Evolutionary conservation across 92 coral and sea anemone species (phyloP), one percentile per base, ranked within the genome.

Genomic region (Galaxea fascicularis): DNA sequence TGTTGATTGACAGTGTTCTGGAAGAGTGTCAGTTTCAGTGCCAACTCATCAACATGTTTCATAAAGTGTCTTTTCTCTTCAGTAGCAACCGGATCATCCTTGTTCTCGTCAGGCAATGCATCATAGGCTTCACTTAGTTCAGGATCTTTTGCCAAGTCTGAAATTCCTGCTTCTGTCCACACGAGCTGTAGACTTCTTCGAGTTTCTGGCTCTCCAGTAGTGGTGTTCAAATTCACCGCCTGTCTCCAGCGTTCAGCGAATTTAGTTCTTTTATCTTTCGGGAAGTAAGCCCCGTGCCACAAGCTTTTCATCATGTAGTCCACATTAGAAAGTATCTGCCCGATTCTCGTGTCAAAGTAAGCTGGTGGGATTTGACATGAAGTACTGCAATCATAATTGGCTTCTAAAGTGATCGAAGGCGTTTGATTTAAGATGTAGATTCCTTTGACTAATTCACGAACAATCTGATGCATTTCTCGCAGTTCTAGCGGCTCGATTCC

Each of bases 261-360:
- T 89, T 97, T 97, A 20, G 97, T 87, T 76, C 99, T 86, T 69
- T 97, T 97, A 52, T 97, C 99, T 63, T 93, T 97, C 16, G 99
- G 97, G 65, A 97, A 97, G 88, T 92, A 97, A 31, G 99, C 98
- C 1, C 99, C 99, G 67, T 97, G 99, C 99, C 99, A 97, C 66
- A 97, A 84, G 59, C 99, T 97, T 49, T 97, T 97, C 97, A 97
- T 97, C 97, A 93, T 89, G 85, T 97, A 97, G 64, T 97, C 99
- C 1, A 97, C 98, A 57, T 97, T 92, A 57, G 91, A 76, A 88
- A 97, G 80, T 18, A 97, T 82, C 91, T 97, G 99, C 4, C 99
- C 99, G 72, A 97, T 95, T 73, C 99, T 88, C 28, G 99, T 97
- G 85, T 97, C 99, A 70, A 68, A 66, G 76, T 93, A 97, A 22